A percentile compares a stretch with the other conserved stretches of the same genome.
phyloP scores from a whole-genome alignment of 2,113 vertebrate genomes.

The Varanus komodoensis region DNA sequence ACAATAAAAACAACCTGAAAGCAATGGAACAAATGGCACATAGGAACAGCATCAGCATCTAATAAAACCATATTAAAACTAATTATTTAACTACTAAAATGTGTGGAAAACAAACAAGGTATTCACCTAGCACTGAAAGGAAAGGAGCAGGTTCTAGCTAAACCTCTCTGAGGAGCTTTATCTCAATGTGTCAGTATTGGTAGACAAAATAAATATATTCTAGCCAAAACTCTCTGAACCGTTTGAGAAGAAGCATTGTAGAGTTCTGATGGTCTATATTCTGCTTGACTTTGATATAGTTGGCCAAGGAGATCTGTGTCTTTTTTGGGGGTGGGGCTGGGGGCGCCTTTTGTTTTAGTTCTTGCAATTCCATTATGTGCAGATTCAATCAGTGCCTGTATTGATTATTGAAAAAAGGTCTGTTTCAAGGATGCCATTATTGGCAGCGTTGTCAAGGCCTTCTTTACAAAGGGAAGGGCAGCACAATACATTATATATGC shows the following conservation, averaged over 20 bases:
- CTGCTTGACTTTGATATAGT: not conserved
- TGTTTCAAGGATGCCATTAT: not conserved
- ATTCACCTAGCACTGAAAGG: no score
- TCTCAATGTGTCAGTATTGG: not conserved
- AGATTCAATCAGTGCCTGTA: not conserved
- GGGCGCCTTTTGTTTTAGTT: not conserved
- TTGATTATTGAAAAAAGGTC: not conserved
- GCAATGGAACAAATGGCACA: no score
- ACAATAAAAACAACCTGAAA: no score
- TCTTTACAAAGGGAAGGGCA: not conserved
- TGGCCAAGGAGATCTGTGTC: not conserved
- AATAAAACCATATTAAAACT: no score
- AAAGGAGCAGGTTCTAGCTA: no score
- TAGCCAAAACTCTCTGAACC: not conserved
- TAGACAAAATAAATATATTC: not conserved
- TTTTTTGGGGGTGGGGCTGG: not conserved
- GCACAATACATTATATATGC: not conserved
- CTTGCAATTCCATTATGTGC: not conserved
- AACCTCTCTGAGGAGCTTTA: no score
- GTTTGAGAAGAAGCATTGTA: not conserved
- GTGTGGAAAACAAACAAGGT: no score
- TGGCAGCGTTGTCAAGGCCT: not conserved
- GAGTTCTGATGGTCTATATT: not conserved
- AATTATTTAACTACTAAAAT: no score
- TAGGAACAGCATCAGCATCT: no score